Base-by-base conservation (phyloP, 2,888 invertebrate species). In the Alentia gelatinosa region DNA sequence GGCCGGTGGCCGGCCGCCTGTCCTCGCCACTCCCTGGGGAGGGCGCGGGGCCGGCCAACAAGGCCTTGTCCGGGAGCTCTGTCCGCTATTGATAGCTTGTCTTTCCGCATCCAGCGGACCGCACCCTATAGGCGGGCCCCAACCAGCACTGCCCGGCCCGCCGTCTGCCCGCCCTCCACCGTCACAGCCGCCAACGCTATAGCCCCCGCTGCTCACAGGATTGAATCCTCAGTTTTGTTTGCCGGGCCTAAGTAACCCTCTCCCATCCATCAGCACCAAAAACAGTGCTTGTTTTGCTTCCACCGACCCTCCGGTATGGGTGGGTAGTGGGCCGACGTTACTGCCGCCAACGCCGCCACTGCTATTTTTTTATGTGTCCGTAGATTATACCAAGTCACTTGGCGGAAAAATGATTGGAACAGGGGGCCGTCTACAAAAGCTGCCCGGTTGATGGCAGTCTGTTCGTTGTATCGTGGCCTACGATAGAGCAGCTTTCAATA, bases 201-300 rank as follows among this genome's bases (percentile, higher is more conserved):
- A 15, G 15, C n/a, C 37, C 35, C 4, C 35, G 1, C 7, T 23
- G 33, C 33, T 9, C 7, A 4, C 35, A n/a, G 79, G 35, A 37
- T 79, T 35, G n/a, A 79, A 26, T 79, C 35, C 79, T 79, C 12
- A 26, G 79, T 33, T 35, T 79, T 79, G 37, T 79, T 35, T 79
- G 37, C 37, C 79, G n/a, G 74, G 23, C 79, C 79, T 79, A 79
- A 79, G 79, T 79, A 79, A 79, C 79, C 79, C 37, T 30, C n/a
- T n/a, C 79, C 3, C 35, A 79, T 79, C 79, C 79, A 79, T 79
- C 79, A 79, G 33, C 1, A 26, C 30, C 30, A 26, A 68, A 79
- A 79, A 79, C 37, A 79, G 1, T 39, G 79, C 39, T 39, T 39
- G n/a, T 79, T 79, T 39, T 19, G 37, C 37, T n/a, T 39, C 79